Conservation (phyloP, 1,140 invertebrate genomes). For the Lucilia cuprina region DNA sequence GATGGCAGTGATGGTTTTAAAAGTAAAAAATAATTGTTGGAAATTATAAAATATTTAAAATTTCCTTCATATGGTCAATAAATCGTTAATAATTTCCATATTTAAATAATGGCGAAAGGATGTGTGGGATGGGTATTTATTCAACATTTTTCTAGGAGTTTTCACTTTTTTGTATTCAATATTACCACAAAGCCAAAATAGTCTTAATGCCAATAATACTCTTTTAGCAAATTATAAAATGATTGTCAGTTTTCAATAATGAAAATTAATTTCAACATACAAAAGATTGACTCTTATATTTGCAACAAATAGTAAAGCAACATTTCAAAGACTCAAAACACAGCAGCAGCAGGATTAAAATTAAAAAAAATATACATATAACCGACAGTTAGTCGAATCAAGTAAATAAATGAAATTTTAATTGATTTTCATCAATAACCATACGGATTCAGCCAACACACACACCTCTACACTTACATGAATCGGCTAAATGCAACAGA, state of each 20-base stretch:
- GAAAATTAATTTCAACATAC: not conserved
- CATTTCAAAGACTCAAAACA: not conserved
- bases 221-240: not conserved
- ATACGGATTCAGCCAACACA: not conserved
- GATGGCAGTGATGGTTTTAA: not conserved
- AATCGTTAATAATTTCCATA: too few species aligned
- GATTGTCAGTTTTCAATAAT: slow-evolving; percentile 11
- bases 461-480: not conserved
- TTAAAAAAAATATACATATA: not conserved
- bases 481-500: not conserved
- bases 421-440: slow-evolving; percentile 15
- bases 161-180: too few species aligned
- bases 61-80: too few species aligned
- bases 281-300: not conserved
- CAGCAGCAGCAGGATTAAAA: not conserved
- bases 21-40: not conserved
- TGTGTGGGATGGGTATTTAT: too few species aligned
- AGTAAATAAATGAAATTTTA: slow-evolving; percentile 12
- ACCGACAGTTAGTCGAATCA: not conserved
- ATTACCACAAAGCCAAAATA: too few species aligned
- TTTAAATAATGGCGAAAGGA: too few species aligned
- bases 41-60: too few species aligned
- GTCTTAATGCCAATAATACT: too few species aligned
- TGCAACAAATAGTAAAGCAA: not conserved
- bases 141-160: too few species aligned